Conservation (phyloP, 2,113 vertebrate genomes). For the Planiliza haematocheilus region DNA sequence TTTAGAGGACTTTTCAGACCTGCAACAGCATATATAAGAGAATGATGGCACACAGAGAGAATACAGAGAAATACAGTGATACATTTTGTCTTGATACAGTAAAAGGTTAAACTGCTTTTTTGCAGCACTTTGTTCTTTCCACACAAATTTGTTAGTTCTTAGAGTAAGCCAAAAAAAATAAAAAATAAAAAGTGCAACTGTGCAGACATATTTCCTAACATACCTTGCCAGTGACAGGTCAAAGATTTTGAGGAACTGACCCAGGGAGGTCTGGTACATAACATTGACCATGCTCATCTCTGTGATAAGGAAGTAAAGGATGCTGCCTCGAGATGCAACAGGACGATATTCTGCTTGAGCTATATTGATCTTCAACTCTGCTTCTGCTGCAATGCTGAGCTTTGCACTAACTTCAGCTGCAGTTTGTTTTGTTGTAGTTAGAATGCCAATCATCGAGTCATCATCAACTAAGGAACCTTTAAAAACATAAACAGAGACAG, state of each 20-base stretch:
- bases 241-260: slow-evolving; percentile 90
- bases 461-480: slow-evolving; percentile 88
- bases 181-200: no score
- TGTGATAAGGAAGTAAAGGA: slow-evolving; percentile 91
- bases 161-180: background rate
- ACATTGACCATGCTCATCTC: slow-evolving; percentile 93
- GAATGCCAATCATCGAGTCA: slow-evolving; percentile 86
- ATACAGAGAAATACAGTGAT: background rate
- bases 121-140: background rate
- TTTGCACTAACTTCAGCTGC: slow-evolving; percentile 89
- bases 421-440: slow-evolving; percentile 88
- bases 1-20: slow-evolving; percentile 86
- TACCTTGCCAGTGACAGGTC: slow-evolving; percentile 90
- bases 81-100: background rate
- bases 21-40: slow-evolving; percentile 58
- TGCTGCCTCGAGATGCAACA: slow-evolving; percentile 90
- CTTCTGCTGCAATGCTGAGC: slow-evolving; percentile 87
- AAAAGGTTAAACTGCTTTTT: background rate
- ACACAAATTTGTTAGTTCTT: background rate
- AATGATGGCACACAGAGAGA: background rate
- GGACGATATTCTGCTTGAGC: slow-evolving; percentile 91
- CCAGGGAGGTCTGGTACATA: slow-evolving; percentile 93
- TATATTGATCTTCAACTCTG: slow-evolving; percentile 88
- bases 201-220: background rate
- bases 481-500: background rate